Percentiles rank a stretch among this genome's conserved stretches.
phyloP scores from a whole-genome alignment of 2,113 vertebrate species.

The Anguilla rostrata region DNA sequence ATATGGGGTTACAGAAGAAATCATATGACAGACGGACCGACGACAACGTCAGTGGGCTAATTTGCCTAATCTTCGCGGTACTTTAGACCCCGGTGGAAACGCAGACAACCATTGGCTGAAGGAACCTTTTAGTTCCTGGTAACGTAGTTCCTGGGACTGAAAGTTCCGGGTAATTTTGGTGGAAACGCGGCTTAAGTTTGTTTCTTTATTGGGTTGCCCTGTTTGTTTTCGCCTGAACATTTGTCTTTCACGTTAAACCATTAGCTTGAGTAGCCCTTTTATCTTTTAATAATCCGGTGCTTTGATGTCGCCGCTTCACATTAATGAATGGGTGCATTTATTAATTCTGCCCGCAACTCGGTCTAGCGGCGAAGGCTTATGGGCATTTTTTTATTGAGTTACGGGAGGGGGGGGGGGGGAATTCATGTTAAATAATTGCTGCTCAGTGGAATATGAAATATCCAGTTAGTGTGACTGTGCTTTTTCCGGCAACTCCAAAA shows the following conservation, averaged over 20 bases:
- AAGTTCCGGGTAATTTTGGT: too few species aligned
- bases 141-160: too few species aligned
- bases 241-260: background rate
- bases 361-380: background rate
- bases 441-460: constrained; percentile 18
- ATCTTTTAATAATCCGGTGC: constrained; percentile 23
- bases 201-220: constrained; percentile 10
- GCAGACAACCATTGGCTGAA: too few species aligned
- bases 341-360: constrained; percentile 10
- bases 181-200: background rate
- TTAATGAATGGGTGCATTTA: constrained; percentile 23
- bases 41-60: too few species aligned
- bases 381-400: background rate
- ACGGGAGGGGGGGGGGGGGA: background rate
- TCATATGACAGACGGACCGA: too few species aligned
- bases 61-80: too few species aligned
- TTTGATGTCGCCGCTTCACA: constrained; percentile 23
- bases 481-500: constrained; percentile 45
- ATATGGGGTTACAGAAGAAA: too few species aligned
- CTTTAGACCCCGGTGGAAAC: too few species aligned
- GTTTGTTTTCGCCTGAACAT: background rate
- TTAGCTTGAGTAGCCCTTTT: constrained; percentile 4
- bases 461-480: constrained; percentile 20
- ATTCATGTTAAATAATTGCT: background rate
- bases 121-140: too few species aligned